Percentiles rank a stretch among this genome's conserved stretches.
Evolutionary conservation across 1,140 invertebrate genomes (phyloP).

Genomic region (Drosophila asahinai): DNA sequence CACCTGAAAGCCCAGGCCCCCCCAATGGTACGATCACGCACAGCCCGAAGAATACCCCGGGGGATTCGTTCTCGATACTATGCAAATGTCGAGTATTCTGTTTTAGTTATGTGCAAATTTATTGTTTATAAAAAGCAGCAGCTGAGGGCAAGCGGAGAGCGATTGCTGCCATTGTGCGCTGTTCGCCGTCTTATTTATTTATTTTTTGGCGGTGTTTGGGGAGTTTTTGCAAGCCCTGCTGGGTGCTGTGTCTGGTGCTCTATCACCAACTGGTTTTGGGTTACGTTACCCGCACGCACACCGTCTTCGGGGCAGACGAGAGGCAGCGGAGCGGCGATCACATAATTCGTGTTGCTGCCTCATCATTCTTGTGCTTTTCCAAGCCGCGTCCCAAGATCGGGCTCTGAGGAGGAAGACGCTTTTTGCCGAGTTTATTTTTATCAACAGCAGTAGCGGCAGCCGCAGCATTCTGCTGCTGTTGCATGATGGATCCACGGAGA

Average conservation of each 20-base stretch:
- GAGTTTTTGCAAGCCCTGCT: slow-evolving; percentile 33
- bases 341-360: slow-evolving; percentile 81
- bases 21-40: slow-evolving; percentile 40
- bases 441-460: slow-evolving; percentile 67
- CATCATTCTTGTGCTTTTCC: slow-evolving; percentile 81
- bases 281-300: slow-evolving; percentile 77
- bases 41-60: slow-evolving; percentile 23
- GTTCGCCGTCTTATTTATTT: slow-evolving; percentile 27
- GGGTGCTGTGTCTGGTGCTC: slow-evolving; percentile 53
- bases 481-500: slow-evolving; percentile 57
- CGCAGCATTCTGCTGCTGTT: slow-evolving; percentile 66
- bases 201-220: slow-evolving; percentile 57
- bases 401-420: slow-evolving; percentile 50
- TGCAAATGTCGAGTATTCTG: slow-evolving; percentile 68
- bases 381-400: slow-evolving; percentile 37
- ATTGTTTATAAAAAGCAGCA: slow-evolving; percentile 59
- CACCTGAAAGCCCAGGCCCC: not conserved
- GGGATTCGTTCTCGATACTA: slow-evolving; percentile 35
- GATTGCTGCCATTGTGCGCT: slow-evolving; percentile 64
- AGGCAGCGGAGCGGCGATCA: slow-evolving; percentile 68
- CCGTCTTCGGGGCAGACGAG: slow-evolving; percentile 46
- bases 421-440: slow-evolving; percentile 82
- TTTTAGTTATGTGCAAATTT: slow-evolving; percentile 77
- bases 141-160: slow-evolving; percentile 9
- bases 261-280: slow-evolving; percentile 79